Percentiles rank a stretch among this genome's conserved stretches.
phyloP scores from a whole-genome alignment of 2,888 invertebrate species.

The Teleiodes luculella region DNA sequence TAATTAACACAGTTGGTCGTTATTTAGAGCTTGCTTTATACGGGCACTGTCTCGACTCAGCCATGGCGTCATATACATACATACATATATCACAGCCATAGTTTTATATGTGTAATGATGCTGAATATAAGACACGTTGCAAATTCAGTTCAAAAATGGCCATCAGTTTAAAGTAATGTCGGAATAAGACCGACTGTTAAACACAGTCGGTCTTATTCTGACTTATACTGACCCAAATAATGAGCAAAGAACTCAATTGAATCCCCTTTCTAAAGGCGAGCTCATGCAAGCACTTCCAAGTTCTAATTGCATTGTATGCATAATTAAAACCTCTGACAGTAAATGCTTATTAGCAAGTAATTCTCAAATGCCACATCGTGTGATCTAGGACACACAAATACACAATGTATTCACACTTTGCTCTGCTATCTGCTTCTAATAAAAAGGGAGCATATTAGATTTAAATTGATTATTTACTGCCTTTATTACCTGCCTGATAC shows the following conservation, averaged over 20 bases:
- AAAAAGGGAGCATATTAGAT: constrained; percentile 13
- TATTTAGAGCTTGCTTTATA: constrained; percentile 20
- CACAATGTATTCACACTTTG: not conserved
- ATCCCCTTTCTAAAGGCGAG: constrained; percentile 10
- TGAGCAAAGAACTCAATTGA: constrained; percentile 14
- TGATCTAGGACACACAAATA: too few relatives aligned
- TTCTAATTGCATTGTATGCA: constrained; percentile 2
- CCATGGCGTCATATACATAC: constrained; percentile 20
- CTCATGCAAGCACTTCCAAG: constrained; percentile 8
- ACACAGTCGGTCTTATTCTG: too few relatives aligned
- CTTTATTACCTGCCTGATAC: constrained; percentile 13
- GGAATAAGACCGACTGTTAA: too few relatives aligned
- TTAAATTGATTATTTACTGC: constrained; percentile 15
- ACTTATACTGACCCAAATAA: constrained; percentile 26
- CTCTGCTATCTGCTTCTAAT: too few relatives aligned
- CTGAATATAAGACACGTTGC: not conserved
- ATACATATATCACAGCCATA: not conserved
- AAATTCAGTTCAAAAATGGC: not conserved
- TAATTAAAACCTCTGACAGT: not conserved
- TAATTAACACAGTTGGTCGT: constrained; percentile 18
- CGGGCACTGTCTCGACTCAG: constrained; percentile 5
- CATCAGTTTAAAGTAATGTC: constrained; percentile 1
- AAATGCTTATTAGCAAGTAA: not conserved
- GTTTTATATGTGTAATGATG: not conserved
- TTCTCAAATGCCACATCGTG: too few relatives aligned